Evolutionary conservation across 2,888 invertebrate species (phyloP), one percentile per base, ranked within the genome.

Genomic region (Platynereis dumerilii): DNA sequence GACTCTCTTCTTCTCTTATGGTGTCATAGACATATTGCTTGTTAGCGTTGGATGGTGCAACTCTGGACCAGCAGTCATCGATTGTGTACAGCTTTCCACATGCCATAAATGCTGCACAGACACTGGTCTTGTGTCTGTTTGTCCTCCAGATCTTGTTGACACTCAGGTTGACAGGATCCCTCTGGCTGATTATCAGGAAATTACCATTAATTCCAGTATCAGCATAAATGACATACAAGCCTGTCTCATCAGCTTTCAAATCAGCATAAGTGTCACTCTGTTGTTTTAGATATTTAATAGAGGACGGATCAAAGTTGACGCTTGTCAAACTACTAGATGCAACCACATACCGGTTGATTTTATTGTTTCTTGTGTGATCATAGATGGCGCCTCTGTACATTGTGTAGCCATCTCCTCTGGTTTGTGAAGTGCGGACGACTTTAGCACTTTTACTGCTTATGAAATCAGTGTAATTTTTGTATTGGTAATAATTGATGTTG

Each of bases 61-160:
- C 20, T 27, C 54, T 26, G 12, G 59, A 42, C 48, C 20, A 59
- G 29, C 58, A 64, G 26, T 44, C 28, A 17, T 58, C 45, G 29
- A 58, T 44, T 2, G 64, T 64, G 58, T 64, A 64, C 45, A 64
- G 15, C 26, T 29, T 57, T 17, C 64, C 64, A 58, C 64, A 64
- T 17, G 45, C 52, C 34, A 64, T 58, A 20, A 64, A 64, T 1
- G 45, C 64, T 17, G 58, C 58, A 44, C 58, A 58, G 2, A 58
- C 45, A 24, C 28, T 28, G n/a, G 22, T 15, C 45, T 58, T 58
- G 10, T 27, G 7, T 3, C 42, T 20, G 17, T n/a, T 45, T 17
- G 58, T 58, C n/a, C 26, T 44, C 58, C 58, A 58, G 24, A 45
- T 44, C 45, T 44, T 44, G 7, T 58, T 20, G 26, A 57, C 26